Percentiles rank a stretch among this genome's conserved stretches.
Evolutionary conservation across 2,113 vertebrate genomes (phyloP).

Genomic region (Esox niger): DNA sequence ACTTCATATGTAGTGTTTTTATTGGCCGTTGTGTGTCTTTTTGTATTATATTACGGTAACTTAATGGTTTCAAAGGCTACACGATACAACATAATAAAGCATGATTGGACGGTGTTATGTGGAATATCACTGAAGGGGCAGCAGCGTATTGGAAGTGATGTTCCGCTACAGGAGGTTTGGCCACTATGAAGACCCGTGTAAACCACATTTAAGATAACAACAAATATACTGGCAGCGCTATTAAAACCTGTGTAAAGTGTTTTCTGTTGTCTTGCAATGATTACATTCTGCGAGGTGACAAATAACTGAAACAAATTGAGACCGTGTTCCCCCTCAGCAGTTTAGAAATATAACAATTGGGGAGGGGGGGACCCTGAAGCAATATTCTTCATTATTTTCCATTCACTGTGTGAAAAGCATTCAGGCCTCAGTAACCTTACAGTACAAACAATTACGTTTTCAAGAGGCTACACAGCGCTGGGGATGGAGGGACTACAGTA

Average conservation of each 20-base stretch:
- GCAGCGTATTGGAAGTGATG: no score
- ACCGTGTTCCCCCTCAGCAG: conserved; percentile 51
- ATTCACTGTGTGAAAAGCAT: conserved; percentile 39
- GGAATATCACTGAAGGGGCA: no score
- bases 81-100: no score
- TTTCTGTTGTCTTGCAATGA: conserved; percentile 48
- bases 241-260: conserved; percentile 14
- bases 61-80: neutral
- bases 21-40: neutral
- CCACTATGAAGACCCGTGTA: no score
- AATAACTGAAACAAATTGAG: conserved; percentile 59
- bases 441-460: conserved; percentile 40
- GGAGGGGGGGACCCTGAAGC: conserved; percentile 47
- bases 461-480: neutral
- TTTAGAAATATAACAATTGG: conserved; percentile 49
- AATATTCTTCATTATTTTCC: conserved; percentile 41
- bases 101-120: no score
- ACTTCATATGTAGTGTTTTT: neutral
- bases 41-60: neutral
- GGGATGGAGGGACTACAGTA: no score
- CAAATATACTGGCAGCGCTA: neutral
- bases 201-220: no score
- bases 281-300: conserved; percentile 46
- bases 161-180: no score
- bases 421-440: conserved; percentile 15